Base-by-base conservation (phyloP, 2,888 invertebrate genomes). In the Rhaphigaster nebulosa region DNA sequence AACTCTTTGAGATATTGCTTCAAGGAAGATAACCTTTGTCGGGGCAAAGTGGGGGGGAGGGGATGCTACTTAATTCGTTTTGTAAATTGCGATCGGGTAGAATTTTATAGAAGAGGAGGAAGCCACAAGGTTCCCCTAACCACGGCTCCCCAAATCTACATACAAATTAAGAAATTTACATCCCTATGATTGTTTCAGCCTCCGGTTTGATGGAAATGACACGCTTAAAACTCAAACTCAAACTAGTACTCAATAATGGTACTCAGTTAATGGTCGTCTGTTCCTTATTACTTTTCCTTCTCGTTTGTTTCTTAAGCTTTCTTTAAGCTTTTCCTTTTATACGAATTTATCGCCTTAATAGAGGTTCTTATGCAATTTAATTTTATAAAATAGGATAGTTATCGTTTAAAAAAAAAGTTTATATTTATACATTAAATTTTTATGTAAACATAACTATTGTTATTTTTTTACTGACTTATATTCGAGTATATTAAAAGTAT, bases 111-210 rank as follows among this genome's bases (percentile, higher is more conserved):
- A 34, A 88, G 88, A 5, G 60, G n/a, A 4, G 88, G 88, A 45
- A 41, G 26, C 38, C 3, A 5, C n/a, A 12, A 60, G 29, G 29
- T 18, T 56, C 29, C 15, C 5, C 15, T 20, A 34, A 26, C n/a
- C 41, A n/a, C 41, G 56, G 54, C 38, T 41, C n/a, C 18, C 45
- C 89, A 52, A 89, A 89, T 89, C 89, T 89, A 45, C 89, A 89
- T 89, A 89, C 76, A 89, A 89, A 89, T 89, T 89, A 76, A 89
- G 89, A 89, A 89, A 89, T 89, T 89, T 89, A 76, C 89, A 89
- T 89, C 34, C 70, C 89, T 65, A 76, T 76, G 89, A 89, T 89
- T 89, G 89, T 89, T 89, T 76, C 70, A 29, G 65, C 34, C 23
- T 26, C 29, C 29, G 26, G 50, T 60, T 89, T 70, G n/a, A 89